Evolutionary conservation across 2,113 vertebrate species (phyloP), one percentile per base, ranked within the genome.

Genomic region (Raphicerus campestris): DNA sequence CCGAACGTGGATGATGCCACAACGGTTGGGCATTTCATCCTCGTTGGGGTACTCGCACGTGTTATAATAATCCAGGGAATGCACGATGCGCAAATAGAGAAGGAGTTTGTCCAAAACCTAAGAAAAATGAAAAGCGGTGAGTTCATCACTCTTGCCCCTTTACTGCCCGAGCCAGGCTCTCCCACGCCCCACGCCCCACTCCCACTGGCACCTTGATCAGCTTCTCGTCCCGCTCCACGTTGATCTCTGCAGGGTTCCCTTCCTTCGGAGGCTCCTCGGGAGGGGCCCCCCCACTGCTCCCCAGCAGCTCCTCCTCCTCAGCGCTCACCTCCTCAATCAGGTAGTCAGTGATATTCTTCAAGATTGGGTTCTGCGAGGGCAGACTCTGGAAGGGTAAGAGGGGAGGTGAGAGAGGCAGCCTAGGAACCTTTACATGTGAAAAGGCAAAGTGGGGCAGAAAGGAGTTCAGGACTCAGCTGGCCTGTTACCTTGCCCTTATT

Each of bases 1-100:
- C 0, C 99, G 98, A 0, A 99, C 99, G 0, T 99, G 99, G 95
- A 99, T 98, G 97, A 99, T 99, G 51, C 99, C 99, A 22, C 99
- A 99, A 51, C 99, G 99, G 95, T 99, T 99, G 42, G 99, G 99
- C 99, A 99, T 99, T 97, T 99, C 99, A 9, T 99, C 99, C 98
- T 99, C 99, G 6, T 99, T 99, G n/a, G 99, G 98, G 96, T 99
- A 99, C 97, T 99, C 99, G 7, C 99, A 99, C 20, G 98, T 99
- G 98, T 99, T 99, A 94, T 99, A 99, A 94, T 99, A 99, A 94
- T 99, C 99, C 5, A 99, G 98, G 1, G 99, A 99, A 95, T 99
- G 99, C 7, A 99, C 99, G 0, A 99, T 98, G 30, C 99, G 99
- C 91, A 99, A 98, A 92, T 99, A 99, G 2, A 99, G 98, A 2